Evolutionary conservation across 2,113 vertebrate species (phyloP), one percentile per base, ranked within the genome.

Genomic region (Rallus limicola): DNA sequence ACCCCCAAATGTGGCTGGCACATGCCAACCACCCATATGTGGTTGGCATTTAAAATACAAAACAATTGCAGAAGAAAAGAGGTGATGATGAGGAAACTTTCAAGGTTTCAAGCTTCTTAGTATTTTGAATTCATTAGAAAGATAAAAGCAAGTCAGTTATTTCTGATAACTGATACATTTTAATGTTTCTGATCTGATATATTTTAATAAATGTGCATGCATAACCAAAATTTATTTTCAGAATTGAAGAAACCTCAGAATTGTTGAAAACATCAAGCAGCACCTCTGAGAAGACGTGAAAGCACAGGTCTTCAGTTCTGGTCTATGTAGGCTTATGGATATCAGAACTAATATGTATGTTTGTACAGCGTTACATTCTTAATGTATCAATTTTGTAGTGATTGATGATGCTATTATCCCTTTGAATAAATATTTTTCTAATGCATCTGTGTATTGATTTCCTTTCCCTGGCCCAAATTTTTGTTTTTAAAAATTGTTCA

Each of bases 241-340:
- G 99, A 98, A 98, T 99, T 98, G 98, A 99, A 97, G 98, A 98
- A 96, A 99, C 98, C 19, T 98, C 96, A 92, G 97, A 98, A 62
- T 97, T 99, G 93, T 84, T 99, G 95, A 98, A 98, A 97, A 95
- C 93, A 75, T 92, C 98, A 38, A 98, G 97, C 70, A 96, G 60
- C 91, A 94, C 42, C 81, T 82, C 93, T 60, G 90, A 97, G 88
- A 93, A 71, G 59, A 86, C 60, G 46, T 96, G 91, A 93, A 91
- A 86, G 40, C 68, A n/a, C 34, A 38, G 21, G 23, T 72, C 59
- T 58, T 88, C 81, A 78, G 79, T 53, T 63, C 33, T 92, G 86
- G 34, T 90, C 95, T 96, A 33, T 63, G 25, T 86, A 80, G 90
- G 52, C 81, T 63, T 76, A 48, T 0, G 44, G 72, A 58, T 91